Evolutionary conservation across 2,797 vertebrate species (phyloP).

Genomic region (Lemur catta): DNA sequence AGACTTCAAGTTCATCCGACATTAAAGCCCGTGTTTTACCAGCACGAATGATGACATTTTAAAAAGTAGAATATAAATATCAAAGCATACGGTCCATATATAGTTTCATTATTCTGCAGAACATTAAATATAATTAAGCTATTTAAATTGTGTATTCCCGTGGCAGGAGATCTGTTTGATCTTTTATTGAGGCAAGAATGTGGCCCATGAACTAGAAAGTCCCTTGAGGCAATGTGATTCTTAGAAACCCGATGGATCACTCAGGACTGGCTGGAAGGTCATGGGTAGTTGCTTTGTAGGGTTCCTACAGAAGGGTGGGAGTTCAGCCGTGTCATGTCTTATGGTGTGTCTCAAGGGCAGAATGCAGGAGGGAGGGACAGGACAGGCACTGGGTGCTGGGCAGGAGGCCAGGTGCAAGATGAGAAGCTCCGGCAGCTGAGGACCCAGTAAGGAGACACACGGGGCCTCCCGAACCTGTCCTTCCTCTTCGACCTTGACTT

Average conservation of each 20-base stretch:
- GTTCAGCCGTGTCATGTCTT: neutral
- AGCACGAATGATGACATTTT: neutral
- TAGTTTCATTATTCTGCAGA: neutral
- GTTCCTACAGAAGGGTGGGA: neutral
- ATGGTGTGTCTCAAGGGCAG: neutral
- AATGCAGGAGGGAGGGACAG: neutral
- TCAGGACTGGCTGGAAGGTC: neutral
- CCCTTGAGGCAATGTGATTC: neutral
- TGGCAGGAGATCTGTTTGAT: neutral
- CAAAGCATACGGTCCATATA: neutral
- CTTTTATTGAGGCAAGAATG: neutral
- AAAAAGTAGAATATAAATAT: neutral
- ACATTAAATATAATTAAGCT: neutral
- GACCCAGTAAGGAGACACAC: neutral
- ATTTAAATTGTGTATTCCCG: neutral
- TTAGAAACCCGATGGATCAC: neutral
- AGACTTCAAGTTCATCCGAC: neutral
- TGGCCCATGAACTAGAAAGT: neutral
- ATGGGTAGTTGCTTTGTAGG: rapidly evolving
- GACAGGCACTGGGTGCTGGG: neutral
- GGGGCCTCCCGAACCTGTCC: neutral
- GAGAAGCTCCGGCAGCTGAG: conserved; percentile 55
- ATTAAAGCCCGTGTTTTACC: neutral
- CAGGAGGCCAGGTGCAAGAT: conserved; percentile 46
- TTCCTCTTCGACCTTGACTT: conserved; percentile 7